These are phyloP conservation scores for Catocala nupta DNA, from an alignment of 2,888 invertebrate species.

Conservation along the genomic window DNA sequence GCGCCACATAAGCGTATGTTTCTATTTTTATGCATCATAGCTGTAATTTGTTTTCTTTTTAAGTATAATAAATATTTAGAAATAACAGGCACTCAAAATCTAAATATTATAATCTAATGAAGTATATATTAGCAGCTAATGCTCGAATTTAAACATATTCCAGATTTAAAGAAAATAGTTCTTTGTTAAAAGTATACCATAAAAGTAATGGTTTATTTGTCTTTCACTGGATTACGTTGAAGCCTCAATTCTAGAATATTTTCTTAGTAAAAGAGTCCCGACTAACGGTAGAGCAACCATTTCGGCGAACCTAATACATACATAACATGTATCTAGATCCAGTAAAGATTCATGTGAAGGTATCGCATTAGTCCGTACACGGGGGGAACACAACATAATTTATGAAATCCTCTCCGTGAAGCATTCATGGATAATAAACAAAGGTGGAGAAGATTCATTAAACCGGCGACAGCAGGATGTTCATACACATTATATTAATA, in stretches of 20 bases:
- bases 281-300: not conserved
- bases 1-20: too few species aligned
- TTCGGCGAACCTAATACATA: not conserved
- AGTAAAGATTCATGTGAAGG: constrained; percentile 1
- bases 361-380: constrained; percentile 21
- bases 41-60: too few species aligned
- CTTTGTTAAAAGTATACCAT: too few species aligned
- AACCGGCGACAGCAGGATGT: constrained; percentile 47
- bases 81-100: too few species aligned
- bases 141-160: too few species aligned
- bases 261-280: too few species aligned
- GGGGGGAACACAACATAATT: constrained; percentile 38
- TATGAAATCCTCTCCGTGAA: constrained; percentile 45
- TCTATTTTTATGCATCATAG: too few species aligned
- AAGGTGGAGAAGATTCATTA: constrained; percentile 51
- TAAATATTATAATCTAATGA: too few species aligned
- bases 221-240: constrained; percentile 4
- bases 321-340: not conserved
- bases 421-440: constrained; percentile 55
- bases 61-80: too few species aligned
- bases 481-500: constrained; percentile 48
- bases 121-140: too few species aligned
- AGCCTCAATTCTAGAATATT: not conserved
- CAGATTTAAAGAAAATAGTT: too few species aligned
- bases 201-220: not conserved